These are phyloP conservation scores for Cataglyphis hispanica DNA, from an alignment of 1,140 invertebrate genomes.

Conservation along the genomic window DNA sequence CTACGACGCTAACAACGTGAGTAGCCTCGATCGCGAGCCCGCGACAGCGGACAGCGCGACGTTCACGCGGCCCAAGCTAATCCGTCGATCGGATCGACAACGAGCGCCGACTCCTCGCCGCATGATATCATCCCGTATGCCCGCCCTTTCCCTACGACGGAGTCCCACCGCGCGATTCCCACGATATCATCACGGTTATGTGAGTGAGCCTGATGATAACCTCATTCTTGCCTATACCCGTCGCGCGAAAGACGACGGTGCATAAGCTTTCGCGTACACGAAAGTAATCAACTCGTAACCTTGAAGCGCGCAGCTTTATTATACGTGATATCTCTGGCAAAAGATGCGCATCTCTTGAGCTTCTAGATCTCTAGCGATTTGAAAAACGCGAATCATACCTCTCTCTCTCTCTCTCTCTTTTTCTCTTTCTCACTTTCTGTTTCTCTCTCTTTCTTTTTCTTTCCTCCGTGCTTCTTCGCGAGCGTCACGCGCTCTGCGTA, in stretches of 20 bases:
- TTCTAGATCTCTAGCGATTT: background rate
- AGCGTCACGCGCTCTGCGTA: conserved; percentile 28
- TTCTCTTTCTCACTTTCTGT: background rate
- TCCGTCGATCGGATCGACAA: background rate
- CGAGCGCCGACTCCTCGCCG: background rate
- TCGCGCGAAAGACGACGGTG: background rate
- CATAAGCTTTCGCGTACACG: background rate
- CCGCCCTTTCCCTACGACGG: conserved; percentile 20
- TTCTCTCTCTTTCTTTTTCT: background rate
- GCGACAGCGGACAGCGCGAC: too few species aligned
- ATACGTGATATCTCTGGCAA: background rate
- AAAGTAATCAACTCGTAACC: background rate
- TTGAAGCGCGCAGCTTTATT: conserved; percentile 14
- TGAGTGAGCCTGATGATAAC: conserved; percentile 75
- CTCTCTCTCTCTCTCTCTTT: background rate
- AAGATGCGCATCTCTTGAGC: background rate
- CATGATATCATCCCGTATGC: background rate
- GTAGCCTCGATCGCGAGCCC: conserved; percentile 66
- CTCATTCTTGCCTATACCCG: conserved; percentile 74
- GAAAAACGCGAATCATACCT: background rate
- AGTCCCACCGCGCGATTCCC: background rate
- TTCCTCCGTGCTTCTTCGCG: background rate
- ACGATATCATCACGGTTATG: conserved; percentile 68
- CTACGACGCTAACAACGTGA: conserved; percentile 85
- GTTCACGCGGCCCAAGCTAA: background rate